A percentile compares a stretch with the other conserved stretches of the same genome.
Evolutionary conservation across 2,888 invertebrate species (phyloP).

Genomic region (Aspidiotus rigidus): DNA sequence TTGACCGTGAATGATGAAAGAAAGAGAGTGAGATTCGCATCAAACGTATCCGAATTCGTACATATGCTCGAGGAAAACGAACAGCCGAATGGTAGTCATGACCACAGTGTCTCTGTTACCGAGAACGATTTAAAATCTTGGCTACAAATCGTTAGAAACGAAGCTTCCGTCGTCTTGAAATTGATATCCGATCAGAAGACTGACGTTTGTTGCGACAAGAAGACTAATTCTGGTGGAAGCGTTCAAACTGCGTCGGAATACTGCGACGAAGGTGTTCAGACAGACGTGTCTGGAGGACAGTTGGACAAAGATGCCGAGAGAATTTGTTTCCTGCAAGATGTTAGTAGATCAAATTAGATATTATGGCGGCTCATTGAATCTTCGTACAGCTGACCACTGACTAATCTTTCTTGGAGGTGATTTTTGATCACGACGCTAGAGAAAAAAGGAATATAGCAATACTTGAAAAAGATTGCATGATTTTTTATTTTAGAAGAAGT

Average conservation of each 20-base stretch:
- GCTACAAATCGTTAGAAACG: conserved; percentile 55
- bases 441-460: too few relatives aligned
- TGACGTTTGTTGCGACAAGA: background rate
- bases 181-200: conserved; percentile 43
- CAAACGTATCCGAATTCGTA: conserved; percentile 54
- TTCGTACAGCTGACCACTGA: too few relatives aligned
- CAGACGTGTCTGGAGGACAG: background rate
- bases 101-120: conserved; percentile 41
- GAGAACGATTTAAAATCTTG: conserved; percentile 60
- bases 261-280: too few relatives aligned
- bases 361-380: background rate
- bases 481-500: too few relatives aligned
- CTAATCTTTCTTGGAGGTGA: too few relatives aligned
- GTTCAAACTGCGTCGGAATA: background rate
- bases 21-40: conserved; percentile 57
- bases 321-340: background rate
- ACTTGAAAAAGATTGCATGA: too few relatives aligned
- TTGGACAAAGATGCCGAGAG: background rate
- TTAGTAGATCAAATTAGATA: background rate
- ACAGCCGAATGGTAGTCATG: conserved; percentile 43
- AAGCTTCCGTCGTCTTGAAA: conserved; percentile 61
- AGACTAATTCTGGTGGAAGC: background rate
- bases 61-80: conserved; percentile 53
- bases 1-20: background rate
- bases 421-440: too few relatives aligned